Evolutionary conservation across 1,140 invertebrate species (phyloP).

Genomic region (Nymphalis io): DNA sequence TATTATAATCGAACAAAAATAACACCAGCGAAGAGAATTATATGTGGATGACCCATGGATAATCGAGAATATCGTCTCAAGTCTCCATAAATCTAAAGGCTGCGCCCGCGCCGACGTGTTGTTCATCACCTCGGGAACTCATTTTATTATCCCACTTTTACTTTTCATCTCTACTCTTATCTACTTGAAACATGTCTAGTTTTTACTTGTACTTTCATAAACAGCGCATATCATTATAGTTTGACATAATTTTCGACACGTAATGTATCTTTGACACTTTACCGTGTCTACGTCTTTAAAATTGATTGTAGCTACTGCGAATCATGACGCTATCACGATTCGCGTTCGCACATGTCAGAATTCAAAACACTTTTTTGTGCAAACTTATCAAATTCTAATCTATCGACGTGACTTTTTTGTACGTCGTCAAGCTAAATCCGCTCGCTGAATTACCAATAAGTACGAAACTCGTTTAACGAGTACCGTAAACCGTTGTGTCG

Average conservation of each 20-base stretch:
- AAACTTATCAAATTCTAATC: slow-evolving; percentile 30
- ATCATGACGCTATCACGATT: slow-evolving; percentile 19
- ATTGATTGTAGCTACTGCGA: slow-evolving; percentile 24
- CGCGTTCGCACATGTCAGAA: slow-evolving; percentile 23
- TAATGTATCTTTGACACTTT: slow-evolving; percentile 11
- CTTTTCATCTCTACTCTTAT: slow-evolving; percentile 40
- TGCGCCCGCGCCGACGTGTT: slow-evolving; percentile 17
- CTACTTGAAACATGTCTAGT: slow-evolving; percentile 12
- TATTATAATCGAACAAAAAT: neutral
- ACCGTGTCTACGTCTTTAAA: slow-evolving; percentile 14
- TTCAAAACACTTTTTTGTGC: slow-evolving; percentile 26
- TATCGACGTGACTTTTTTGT: slow-evolving; percentile 25
- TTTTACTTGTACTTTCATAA: slow-evolving; percentile 15
- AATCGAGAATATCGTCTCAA: slow-evolving; percentile 4
- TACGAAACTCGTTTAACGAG: slow-evolving; percentile 39
- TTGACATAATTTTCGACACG: neutral
- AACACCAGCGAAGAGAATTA: neutral
- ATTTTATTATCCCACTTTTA: slow-evolving; percentile 69
- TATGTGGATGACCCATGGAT: slow-evolving; percentile 11
- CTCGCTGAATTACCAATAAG: slow-evolving; percentile 35
- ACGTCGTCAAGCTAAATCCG: slow-evolving; percentile 11
- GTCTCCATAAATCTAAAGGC: slow-evolving; percentile 15
- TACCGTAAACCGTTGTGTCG: slow-evolving; percentile 60
- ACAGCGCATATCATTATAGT: neutral
- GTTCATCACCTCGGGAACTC: slow-evolving; percentile 47